Conservation (phyloP, 1,140 invertebrate species). For the Ericerus pela region DNA sequence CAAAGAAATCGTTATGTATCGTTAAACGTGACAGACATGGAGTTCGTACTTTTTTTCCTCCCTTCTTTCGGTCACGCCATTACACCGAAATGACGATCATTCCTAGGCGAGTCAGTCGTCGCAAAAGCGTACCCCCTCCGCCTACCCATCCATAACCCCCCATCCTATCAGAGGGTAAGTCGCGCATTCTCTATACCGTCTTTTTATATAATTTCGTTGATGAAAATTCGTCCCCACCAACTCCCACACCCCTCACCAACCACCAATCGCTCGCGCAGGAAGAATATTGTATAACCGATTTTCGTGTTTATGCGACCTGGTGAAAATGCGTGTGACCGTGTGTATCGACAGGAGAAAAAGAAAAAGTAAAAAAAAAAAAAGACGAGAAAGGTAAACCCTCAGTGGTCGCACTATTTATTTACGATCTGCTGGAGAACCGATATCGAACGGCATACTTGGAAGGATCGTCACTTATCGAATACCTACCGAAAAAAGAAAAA, state of each 20-base stretch:
- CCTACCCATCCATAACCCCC: not conserved
- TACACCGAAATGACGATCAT: conserved; percentile 6
- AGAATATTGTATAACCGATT: conserved; percentile 6
- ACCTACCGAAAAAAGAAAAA: not conserved
- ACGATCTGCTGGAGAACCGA: not conserved
- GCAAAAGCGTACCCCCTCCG: not conserved
- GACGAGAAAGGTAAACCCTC: conserved; percentile 9
- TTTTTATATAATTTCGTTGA: conserved; percentile 8
- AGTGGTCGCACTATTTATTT: not conserved
- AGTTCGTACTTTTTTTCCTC: conserved; percentile 5
- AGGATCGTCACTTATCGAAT: conserved; percentile 1
- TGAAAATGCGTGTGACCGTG: too few species aligned
- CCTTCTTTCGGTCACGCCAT: not conserved
- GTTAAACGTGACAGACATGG: conserved; percentile 11
- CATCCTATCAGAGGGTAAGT: too few species aligned
- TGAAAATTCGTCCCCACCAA: not conserved
- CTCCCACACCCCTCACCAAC: not conserved
- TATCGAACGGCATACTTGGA: too few species aligned
- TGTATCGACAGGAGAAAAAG: too few species aligned
- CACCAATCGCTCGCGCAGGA: too few species aligned
- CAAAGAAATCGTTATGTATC: conserved; percentile 4
- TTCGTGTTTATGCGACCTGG: not conserved
- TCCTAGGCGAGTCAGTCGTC: conserved; percentile 7
- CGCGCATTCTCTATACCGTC: too few species aligned
- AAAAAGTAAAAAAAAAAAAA: too few species aligned